Evolutionary conservation across 2,888 invertebrate species (phyloP).

Genomic region (Parnassius mnemosyne): DNA sequence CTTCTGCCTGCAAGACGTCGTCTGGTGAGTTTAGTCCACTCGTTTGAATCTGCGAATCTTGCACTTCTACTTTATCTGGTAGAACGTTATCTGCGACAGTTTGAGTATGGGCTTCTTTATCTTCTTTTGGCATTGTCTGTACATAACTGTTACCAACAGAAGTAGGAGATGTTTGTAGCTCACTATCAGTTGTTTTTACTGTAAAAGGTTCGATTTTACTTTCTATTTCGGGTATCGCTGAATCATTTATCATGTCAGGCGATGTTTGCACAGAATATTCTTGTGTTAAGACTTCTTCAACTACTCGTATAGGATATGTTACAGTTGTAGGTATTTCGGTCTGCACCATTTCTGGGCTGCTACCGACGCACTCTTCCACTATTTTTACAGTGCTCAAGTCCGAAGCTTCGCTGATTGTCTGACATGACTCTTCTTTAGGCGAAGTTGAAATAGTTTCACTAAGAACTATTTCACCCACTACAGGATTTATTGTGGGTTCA

Average conservation of each 20-base stretch:
- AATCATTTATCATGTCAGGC: conserved; percentile 61
- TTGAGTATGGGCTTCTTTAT: conserved; percentile 64
- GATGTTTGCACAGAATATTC: conserved; percentile 82
- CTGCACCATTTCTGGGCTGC: conserved; percentile 68
- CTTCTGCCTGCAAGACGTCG: conserved; percentile 67
- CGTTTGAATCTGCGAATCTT: conserved; percentile 68
- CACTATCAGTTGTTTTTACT: conserved; percentile 59
- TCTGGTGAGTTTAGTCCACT: conserved; percentile 62
- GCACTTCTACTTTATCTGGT: conserved; percentile 60
- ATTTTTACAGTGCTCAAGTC: conserved; percentile 83
- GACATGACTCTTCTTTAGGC: conserved; percentile 81
- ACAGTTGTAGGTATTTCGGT: conserved; percentile 78
- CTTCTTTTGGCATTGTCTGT: conserved; percentile 82
- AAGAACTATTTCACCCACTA: conserved; percentile 67
- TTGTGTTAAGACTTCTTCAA: conserved; percentile 80
- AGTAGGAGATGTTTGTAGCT: conserved; percentile 79
- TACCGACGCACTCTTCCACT: conserved; percentile 82
- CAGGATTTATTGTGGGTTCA: conserved; percentile 48
- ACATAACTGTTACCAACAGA: conserved; percentile 70
- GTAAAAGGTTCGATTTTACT: conserved; percentile 52
- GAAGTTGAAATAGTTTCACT: conserved; percentile 73
- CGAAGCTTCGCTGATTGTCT: conserved; percentile 80
- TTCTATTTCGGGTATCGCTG: conserved; percentile 53
- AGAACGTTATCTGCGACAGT: conserved; percentile 56
- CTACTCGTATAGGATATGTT: conserved; percentile 78